These are phyloP conservation scores for Salarias fasciatus DNA, from an alignment of 2,797 vertebrate species.

Conservation along the genomic window DNA sequence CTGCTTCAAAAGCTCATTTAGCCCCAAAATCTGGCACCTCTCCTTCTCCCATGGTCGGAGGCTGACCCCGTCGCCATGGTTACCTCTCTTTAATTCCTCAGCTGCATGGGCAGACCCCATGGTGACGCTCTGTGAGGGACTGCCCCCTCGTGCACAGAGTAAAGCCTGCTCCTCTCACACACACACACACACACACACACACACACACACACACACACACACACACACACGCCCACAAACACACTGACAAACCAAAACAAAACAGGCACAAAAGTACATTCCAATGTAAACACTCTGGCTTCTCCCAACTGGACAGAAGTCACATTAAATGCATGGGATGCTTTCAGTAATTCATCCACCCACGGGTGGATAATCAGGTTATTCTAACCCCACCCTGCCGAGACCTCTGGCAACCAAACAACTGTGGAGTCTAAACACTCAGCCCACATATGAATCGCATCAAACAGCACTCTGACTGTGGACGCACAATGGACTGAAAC, in stretches of 20 bases:
- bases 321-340: slow-evolving; percentile 24
- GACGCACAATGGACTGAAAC: slow-evolving; percentile 34
- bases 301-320: slow-evolving; percentile 10
- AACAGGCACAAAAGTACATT: slow-evolving; percentile 2
- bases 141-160: not conserved
- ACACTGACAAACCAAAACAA: no score
- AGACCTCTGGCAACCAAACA: slow-evolving; percentile 57
- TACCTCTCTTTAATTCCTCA: slow-evolving; percentile 60
- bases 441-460: slow-evolving; percentile 55
- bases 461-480: slow-evolving; percentile 35
- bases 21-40: slow-evolving; percentile 55
- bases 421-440: slow-evolving; percentile 56
- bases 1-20: slow-evolving; percentile 57
- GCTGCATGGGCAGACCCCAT: slow-evolving; percentile 50
- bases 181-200: slow-evolving; percentile 15
- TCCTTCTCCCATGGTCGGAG: slow-evolving; percentile 58
- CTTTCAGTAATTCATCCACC: slow-evolving; percentile 51
- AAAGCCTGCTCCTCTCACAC: no score
- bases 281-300: no score
- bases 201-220: slow-evolving; percentile 19
- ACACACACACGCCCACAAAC: slow-evolving; percentile 18
- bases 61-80: slow-evolving; percentile 63
- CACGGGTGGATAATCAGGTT: slow-evolving; percentile 67
- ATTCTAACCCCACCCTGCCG: slow-evolving; percentile 65
- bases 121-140: slow-evolving; percentile 10